Percentiles rank a stretch among this genome's conserved stretches.
Conservation (phyloP, 1,140 invertebrate species). For the Plectus sambesii region DNA sequence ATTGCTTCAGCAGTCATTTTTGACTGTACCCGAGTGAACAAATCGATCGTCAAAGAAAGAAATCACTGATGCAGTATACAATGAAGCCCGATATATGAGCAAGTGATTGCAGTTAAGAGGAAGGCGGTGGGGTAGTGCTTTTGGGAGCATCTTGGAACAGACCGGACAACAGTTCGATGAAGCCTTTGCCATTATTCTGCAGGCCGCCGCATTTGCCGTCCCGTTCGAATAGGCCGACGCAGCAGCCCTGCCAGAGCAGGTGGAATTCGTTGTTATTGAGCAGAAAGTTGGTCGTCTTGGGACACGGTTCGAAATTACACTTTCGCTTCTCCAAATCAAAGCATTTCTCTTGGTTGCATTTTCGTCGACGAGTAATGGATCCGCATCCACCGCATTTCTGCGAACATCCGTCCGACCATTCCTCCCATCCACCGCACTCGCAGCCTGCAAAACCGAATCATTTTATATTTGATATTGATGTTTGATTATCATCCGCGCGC, state of each 20-base stretch:
- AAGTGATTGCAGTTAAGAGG: too few species aligned
- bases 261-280: slow-evolving; percentile 44
- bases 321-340: slow-evolving; percentile 36
- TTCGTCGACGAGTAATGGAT: slow-evolving; percentile 23
- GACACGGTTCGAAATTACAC: slow-evolving; percentile 39
- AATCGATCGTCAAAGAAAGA: too few species aligned
- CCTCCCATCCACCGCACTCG: slow-evolving; percentile 31
- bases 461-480: background rate
- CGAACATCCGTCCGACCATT: slow-evolving; percentile 32
- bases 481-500: too few species aligned
- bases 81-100: too few species aligned
- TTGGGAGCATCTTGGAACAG: too few species aligned
- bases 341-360: slow-evolving; percentile 30
- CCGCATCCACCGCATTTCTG: slow-evolving; percentile 43
- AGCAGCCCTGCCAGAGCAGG: slow-evolving; percentile 43
- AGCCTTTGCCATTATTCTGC: too few species aligned
- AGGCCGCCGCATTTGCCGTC: slow-evolving; percentile 24
- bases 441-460: slow-evolving; percentile 6
- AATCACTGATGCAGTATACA: too few species aligned
- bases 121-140: too few species aligned
- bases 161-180: too few species aligned
- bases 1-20: too few species aligned
- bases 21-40: too few species aligned
- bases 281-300: slow-evolving; percentile 38
- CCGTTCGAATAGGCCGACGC: slow-evolving; percentile 34